phyloP scores from a whole-genome alignment of 2,113 vertebrate species.

The Nesogale talazaci region DNA sequence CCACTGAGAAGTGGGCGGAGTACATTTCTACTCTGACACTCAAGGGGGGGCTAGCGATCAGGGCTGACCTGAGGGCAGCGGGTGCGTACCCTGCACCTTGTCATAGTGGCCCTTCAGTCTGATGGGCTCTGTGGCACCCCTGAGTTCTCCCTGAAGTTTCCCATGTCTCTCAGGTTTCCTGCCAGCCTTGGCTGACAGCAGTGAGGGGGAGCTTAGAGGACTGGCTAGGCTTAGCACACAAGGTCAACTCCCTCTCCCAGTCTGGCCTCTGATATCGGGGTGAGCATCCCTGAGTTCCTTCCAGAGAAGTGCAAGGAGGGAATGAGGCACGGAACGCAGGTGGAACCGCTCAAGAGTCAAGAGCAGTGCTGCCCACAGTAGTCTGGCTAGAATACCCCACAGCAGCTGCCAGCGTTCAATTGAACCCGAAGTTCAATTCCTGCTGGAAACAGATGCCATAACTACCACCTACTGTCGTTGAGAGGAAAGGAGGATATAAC shows the following conservation, averaged over 20 bases:
- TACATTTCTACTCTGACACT: not conserved
- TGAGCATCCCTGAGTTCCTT: not conserved
- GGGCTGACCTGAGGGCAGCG: not conserved
- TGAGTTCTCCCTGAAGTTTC: not conserved
- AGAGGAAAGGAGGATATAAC: not conserved
- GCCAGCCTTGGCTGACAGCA: not conserved
- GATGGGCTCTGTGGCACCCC: not conserved
- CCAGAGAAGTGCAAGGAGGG: not conserved
- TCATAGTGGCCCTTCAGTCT: not conserved
- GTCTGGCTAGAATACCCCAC: not conserved
- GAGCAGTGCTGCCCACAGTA: not conserved
- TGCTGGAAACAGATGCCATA: not conserved
- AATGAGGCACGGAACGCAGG: not conserved
- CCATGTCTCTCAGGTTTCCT: not conserved
- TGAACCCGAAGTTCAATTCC: not conserved
- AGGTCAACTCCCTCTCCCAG: not conserved
- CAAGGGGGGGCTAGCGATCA: not conserved
- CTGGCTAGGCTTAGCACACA: fast-evolving
- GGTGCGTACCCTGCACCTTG: not conserved
- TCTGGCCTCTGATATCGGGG: not conserved
- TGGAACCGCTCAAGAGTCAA: not conserved
- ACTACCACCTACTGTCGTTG: not conserved
- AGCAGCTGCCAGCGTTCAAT: not conserved
- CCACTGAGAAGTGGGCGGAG: not conserved
- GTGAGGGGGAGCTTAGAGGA: not conserved